These are phyloP conservation scores for Pteropus alecto DNA, from an alignment of 2,113 vertebrate species.

Conservation along the genomic window DNA sequence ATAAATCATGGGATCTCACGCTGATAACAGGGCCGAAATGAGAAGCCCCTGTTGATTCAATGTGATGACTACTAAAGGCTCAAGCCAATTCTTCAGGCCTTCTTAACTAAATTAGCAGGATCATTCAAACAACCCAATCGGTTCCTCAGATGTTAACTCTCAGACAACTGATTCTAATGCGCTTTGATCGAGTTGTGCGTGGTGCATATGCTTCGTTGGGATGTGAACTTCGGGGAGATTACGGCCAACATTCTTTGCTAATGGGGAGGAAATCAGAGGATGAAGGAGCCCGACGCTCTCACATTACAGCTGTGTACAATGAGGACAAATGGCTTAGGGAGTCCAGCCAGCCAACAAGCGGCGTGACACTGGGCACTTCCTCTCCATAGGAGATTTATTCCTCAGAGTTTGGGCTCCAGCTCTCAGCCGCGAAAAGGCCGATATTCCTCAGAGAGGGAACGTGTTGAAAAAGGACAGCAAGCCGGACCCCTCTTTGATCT, in stretches of 20 bases:
- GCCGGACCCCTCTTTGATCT: background rate
- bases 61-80: background rate
- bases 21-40: background rate
- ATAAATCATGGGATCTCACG: background rate
- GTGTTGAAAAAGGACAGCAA: background rate
- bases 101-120: background rate
- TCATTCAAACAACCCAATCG: background rate
- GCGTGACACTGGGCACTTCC: background rate
- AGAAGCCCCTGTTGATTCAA: slow-evolving; percentile 9
- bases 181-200: background rate
- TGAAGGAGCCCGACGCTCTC: background rate
- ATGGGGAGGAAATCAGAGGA: background rate
- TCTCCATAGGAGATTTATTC: background rate
- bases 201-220: background rate
- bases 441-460: background rate
- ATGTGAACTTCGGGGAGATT: background rate
- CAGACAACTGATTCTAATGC: background rate
- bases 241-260: background rate
- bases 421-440: background rate
- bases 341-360: background rate
- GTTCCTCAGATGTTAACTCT: slow-evolving; percentile 21
- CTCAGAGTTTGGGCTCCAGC: background rate
- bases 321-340: background rate
- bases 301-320: background rate
- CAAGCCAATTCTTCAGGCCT: background rate